These are phyloP conservation scores for Halcyon leucocephala DNA, from an alignment of 2,797 vertebrate species.

Conservation along the genomic window DNA sequence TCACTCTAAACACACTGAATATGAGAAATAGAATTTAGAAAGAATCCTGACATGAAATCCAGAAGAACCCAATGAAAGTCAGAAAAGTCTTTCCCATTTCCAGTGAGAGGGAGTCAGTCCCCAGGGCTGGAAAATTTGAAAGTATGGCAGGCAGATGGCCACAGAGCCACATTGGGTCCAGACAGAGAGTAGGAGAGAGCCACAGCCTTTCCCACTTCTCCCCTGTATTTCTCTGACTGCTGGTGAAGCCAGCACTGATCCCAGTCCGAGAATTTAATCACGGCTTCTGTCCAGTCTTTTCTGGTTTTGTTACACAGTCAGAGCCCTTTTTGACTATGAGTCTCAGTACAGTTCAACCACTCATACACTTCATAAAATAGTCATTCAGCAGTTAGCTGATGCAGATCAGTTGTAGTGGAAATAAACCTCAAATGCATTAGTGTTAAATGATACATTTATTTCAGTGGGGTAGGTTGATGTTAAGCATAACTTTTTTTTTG, in stretches of 20 bases:
- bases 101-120: not conserved
- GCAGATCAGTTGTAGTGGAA: not conserved
- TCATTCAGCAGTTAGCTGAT: not conserved
- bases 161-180: rapidly evolving
- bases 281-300: not conserved
- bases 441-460: not conserved
- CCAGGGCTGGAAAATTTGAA: not conserved
- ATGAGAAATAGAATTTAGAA: not conserved
- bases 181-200: not conserved
- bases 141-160: not conserved
- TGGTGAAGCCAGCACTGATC: not conserved
- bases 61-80: not conserved
- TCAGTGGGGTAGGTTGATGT: not conserved
- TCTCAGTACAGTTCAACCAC: not conserved
- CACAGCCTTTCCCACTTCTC: not conserved
- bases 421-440: not conserved
- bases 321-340: not conserved
- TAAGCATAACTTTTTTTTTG: not conserved
- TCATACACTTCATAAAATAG: not conserved
- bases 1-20: not conserved
- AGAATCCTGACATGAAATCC: not conserved
- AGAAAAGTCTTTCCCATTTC: not conserved
- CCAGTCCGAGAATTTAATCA: not conserved
- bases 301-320: not conserved
- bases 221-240: not conserved